phyloP scores from a whole-genome alignment of 2,797 vertebrate species.

The Amazona ochrocephala region DNA sequence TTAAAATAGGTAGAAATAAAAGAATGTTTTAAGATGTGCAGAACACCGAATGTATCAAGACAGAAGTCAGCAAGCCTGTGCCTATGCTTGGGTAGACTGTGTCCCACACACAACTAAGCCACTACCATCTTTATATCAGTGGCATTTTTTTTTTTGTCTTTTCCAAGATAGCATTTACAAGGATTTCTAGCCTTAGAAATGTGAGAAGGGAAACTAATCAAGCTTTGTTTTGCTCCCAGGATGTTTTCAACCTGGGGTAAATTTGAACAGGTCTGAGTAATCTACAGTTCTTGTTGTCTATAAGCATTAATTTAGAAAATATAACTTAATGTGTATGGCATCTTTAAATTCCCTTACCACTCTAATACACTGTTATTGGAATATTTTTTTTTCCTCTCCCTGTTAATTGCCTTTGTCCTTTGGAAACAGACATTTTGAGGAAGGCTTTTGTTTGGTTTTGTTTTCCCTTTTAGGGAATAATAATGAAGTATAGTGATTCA shows the following conservation, averaged over 20 bases:
- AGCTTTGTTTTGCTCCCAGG: not conserved
- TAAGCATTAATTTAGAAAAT: not conserved
- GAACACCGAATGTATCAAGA: not conserved
- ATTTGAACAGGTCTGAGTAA: not conserved
- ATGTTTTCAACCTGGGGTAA: not conserved
- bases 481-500: not conserved
- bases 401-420: conserved; percentile 61
- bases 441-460: not conserved
- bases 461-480: conserved; percentile 3
- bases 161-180: not conserved
- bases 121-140: not conserved
- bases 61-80: not conserved
- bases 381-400: not conserved
- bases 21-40: not conserved
- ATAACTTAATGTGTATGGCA: not conserved
- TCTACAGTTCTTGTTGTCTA: not conserved
- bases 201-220: not conserved
- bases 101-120: not conserved
- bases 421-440: not conserved
- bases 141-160: not conserved
- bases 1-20: not conserved
- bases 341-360: conserved; percentile 21
- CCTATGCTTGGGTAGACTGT: not conserved
- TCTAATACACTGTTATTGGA: not conserved
- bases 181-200: not conserved